phyloP scores from a whole-genome alignment of 2,888 invertebrate species.

The Mermis nigrescens region DNA sequence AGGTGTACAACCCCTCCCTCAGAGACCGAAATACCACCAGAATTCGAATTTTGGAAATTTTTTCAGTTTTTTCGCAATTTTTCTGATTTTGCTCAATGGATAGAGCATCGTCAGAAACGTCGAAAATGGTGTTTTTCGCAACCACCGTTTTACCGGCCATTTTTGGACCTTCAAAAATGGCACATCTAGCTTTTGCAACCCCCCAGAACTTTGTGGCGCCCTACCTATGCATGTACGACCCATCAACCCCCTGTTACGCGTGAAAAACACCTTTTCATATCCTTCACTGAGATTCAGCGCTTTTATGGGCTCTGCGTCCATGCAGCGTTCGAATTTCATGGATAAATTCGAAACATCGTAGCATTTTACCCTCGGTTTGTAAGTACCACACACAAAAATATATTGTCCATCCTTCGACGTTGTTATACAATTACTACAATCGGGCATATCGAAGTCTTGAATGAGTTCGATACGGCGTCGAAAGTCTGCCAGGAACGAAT shows the following conservation, averaged over 20 bases:
- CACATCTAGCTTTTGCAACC: no score
- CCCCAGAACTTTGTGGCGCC: no score
- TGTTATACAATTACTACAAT: conserved; percentile 60
- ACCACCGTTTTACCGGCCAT: no score
- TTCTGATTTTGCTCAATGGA: no score
- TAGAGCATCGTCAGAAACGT: no score
- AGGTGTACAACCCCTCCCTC: no score
- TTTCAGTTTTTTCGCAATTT: no score
- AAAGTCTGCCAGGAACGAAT: conserved; percentile 46
- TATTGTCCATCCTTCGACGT: conserved; percentile 77
- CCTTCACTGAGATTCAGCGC: conserved; percentile 82
- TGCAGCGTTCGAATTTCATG: conserved; percentile 87
- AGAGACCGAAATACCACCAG: no score
- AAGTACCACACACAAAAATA: conserved; percentile 65
- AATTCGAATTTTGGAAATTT: no score
- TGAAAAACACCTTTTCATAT: conserved; percentile 84
- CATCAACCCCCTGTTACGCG: no score
- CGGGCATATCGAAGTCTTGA: conserved; percentile 98
- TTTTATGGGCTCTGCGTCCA: conserved; percentile 86
- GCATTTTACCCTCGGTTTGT: conserved; percentile 85
- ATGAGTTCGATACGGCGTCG: conserved; percentile 77
- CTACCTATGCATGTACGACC: no score
- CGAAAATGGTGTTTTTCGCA: no score
- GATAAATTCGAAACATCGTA: conserved; percentile 87
- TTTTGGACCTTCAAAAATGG: conserved; percentile 1